phyloP scores from a whole-genome alignment of 2,888 invertebrate genomes.

The Perdita meconis region DNA sequence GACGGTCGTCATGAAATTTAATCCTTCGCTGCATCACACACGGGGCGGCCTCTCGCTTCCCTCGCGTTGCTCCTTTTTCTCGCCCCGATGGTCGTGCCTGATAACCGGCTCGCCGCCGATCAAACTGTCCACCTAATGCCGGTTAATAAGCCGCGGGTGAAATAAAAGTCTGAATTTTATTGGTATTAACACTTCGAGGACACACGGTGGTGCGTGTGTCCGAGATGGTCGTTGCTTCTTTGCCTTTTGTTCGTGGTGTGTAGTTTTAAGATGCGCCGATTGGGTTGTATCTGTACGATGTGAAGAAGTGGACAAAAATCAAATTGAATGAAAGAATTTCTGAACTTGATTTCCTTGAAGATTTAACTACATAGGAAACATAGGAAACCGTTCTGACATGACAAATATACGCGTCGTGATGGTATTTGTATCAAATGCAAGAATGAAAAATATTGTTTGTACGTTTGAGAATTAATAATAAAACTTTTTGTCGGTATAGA shows the following conservation, averaged over 20 bases:
- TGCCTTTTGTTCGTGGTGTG: background rate
- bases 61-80: conserved; percentile 5
- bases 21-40: conserved; percentile 61
- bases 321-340: no score
- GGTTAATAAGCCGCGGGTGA: conserved; percentile 49
- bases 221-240: background rate
- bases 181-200: conserved; percentile 47
- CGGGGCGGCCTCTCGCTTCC: conserved; percentile 14
- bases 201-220: background rate
- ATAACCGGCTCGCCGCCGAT: conserved; percentile 49
- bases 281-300: background rate
- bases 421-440: no score
- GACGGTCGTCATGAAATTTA: conserved; percentile 69
- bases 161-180: conserved; percentile 49
- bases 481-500: no score
- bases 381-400: no score
- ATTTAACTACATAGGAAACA: no score
- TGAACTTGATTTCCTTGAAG: no score
- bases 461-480: no score
- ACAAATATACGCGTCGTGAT: no score
- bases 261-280: background rate
- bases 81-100: conserved; percentile 36
- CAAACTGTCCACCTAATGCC: conserved; percentile 62
- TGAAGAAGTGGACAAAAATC: no score
- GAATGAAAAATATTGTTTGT: no score